A percentile compares a stretch with the other conserved stretches of the same genome.
Conservation (phyloP, 2,888 invertebrate species). For the Diarsia dahlii region DNA sequence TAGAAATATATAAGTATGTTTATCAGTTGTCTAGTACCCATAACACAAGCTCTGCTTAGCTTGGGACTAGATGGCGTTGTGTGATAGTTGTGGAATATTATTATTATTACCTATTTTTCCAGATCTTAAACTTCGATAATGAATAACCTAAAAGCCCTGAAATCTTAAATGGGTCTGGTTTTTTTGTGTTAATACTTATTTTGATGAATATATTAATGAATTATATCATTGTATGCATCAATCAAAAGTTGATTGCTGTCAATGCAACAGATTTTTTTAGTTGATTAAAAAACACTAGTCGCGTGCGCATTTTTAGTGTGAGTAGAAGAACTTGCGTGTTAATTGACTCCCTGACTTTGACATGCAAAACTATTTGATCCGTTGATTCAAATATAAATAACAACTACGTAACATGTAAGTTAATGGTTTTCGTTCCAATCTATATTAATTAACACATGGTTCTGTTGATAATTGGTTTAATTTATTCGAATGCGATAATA, state of each 20-base stretch:
- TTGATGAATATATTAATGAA: constrained; percentile 70
- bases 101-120: too few relatives aligned
- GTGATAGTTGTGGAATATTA: too few relatives aligned
- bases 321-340: constrained; percentile 22
- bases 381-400: constrained; percentile 10
- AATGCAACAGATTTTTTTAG: constrained; percentile 23
- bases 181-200: constrained; percentile 57
- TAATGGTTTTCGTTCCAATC: constrained; percentile 22
- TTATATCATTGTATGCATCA: constrained; percentile 49
- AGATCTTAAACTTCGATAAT: too few relatives aligned
- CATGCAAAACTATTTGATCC: constrained; percentile 36
- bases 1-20: too few relatives aligned
- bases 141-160: not conserved
- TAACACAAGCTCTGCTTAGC: too few relatives aligned
- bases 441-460: constrained; percentile 16
- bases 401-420: constrained; percentile 1
- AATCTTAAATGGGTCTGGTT: too few relatives aligned
- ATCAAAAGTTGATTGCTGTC: constrained; percentile 67
- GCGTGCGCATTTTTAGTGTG: not conserved
- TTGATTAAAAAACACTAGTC: constrained; percentile 9
- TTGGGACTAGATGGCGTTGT: too few relatives aligned
- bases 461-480: constrained; percentile 29
- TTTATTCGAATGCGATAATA: constrained; percentile 41
- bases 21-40: too few relatives aligned
- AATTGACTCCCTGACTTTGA: constrained; percentile 65